Evolutionary conservation across 2,113 vertebrate species (phyloP).

Genomic region (Phalacrocorax carbo): DNA sequence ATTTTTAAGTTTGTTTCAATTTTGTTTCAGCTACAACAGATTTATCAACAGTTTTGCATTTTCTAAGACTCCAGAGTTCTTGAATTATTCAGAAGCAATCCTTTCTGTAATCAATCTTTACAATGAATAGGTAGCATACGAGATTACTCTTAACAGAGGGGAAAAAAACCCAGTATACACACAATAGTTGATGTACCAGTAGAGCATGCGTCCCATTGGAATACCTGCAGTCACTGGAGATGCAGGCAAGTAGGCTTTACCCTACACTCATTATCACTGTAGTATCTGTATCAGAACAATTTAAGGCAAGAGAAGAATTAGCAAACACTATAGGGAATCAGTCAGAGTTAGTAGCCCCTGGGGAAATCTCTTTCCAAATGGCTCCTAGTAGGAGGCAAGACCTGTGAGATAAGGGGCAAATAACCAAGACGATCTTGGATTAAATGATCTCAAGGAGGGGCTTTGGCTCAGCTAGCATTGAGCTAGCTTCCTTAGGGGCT

Average conservation of each 20-base stretch:
- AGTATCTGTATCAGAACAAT: neutral
- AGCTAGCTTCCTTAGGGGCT: neutral
- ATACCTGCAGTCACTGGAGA: neutral
- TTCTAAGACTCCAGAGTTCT: neutral
- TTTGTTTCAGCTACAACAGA: neutral
- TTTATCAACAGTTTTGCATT: neutral
- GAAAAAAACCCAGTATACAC: neutral
- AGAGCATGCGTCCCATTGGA: neutral
- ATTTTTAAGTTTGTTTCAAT: neutral
- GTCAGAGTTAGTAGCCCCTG: neutral
- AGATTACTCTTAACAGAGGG: neutral
- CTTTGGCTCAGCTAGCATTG: neutral
- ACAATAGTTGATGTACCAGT: neutral
- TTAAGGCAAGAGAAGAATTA: neutral
- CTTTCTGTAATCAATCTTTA: neutral
- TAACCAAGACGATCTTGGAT: neutral
- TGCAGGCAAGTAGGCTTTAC: neutral
- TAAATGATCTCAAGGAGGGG: neutral
- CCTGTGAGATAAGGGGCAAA: neutral
- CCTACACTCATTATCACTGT: neutral
- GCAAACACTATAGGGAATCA: neutral
- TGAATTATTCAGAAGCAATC: constrained; percentile 11
- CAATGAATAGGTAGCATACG: neutral
- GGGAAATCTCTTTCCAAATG: neutral
- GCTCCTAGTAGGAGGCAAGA: neutral